Conservation (phyloP, 37 sponge, comb jelly and placozoan species). For the Haliclona indistincta region DNA sequence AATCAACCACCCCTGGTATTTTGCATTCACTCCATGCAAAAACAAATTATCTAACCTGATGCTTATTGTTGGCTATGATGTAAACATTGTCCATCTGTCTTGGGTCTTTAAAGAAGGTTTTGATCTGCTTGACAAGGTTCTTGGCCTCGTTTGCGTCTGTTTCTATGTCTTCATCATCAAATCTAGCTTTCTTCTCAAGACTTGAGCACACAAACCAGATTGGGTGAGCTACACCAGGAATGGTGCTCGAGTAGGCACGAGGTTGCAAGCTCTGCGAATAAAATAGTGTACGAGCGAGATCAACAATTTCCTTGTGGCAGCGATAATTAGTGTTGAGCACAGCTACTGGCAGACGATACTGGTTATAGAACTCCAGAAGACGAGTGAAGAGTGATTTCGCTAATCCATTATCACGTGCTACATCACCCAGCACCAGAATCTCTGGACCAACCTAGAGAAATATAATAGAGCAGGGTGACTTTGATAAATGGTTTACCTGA, state of each 20-base stretch:
- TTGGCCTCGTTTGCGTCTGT: no score
- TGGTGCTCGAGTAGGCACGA: neutral
- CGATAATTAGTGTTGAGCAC: constrained; percentile 34
- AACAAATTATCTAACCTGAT: neutral
- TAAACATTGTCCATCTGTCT: no score
- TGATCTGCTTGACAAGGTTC: neutral
- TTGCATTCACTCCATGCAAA: no score
- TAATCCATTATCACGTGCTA: constrained; percentile 12
- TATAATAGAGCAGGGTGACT: no score
- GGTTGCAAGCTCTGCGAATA: no score
- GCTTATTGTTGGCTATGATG: neutral
- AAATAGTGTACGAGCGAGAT: no score
- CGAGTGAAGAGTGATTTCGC: constrained; percentile 10
- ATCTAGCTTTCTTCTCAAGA: no score
- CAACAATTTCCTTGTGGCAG: constrained; percentile 4
- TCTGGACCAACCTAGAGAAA: constrained; percentile 34
- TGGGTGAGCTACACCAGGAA: neutral
- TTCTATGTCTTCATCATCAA: no score
- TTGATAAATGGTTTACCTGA: no score
- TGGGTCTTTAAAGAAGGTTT: no score
- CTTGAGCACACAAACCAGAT: constrained; percentile 19
- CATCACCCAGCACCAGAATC: constrained; percentile 13
- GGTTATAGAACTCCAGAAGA: neutral
- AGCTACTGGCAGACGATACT: neutral
- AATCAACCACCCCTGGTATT: no score